These are phyloP conservation scores for Anarhynchus alexandrinus DNA, from an alignment of 2,113 vertebrate genomes.

Conservation along the genomic window DNA sequence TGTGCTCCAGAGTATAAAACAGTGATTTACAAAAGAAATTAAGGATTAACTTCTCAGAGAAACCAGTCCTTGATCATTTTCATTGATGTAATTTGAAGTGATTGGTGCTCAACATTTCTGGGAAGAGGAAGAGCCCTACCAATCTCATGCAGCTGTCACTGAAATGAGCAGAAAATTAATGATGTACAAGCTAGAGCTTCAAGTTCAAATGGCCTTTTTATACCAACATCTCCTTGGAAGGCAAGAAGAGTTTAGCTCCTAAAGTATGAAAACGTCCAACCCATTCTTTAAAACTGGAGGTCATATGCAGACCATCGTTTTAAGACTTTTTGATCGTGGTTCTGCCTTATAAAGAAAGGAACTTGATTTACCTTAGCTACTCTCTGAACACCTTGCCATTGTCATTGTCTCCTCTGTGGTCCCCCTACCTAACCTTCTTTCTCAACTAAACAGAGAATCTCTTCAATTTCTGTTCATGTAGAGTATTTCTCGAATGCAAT, in stretches of 20 bases:
- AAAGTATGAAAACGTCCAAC: background rate
- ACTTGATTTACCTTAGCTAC: background rate
- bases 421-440: background rate
- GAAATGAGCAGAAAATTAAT: slow-evolving; percentile 4
- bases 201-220: background rate
- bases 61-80: background rate
- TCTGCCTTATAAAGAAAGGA: background rate
- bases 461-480: background rate
- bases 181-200: background rate
- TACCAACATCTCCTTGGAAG: background rate
- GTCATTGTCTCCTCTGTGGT: background rate
- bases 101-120: background rate
- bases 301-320: background rate
- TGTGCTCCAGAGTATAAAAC: background rate
- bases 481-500: background rate
- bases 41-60: background rate
- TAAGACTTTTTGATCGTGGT: background rate
- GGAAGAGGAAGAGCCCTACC: background rate
- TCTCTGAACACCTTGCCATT: background rate
- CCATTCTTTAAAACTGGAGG: background rate
- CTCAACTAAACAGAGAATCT: background rate
- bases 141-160: background rate
- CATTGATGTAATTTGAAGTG: background rate
- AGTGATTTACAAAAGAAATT: background rate
- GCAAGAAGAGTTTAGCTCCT: background rate